phyloP scores from a whole-genome alignment of 2,888 invertebrate species.

The Abrostola tripartita region DNA sequence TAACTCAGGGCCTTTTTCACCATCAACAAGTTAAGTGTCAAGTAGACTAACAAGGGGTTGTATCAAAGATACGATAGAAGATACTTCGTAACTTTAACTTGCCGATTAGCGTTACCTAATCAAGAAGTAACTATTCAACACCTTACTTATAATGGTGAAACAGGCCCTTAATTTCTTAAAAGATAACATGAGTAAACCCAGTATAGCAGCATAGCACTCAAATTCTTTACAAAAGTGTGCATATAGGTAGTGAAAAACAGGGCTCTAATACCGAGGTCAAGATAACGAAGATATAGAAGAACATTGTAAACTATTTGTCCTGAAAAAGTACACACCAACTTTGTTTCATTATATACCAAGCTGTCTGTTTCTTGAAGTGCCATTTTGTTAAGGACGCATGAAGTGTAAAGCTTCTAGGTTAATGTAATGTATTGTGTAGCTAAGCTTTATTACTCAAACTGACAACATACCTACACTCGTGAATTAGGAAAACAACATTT shows the following conservation, averaged over 20 bases:
- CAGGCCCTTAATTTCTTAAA: too few species aligned
- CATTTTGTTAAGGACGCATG: conserved; percentile 43
- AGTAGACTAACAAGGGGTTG: too few species aligned
- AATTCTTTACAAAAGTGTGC: conserved; percentile 22
- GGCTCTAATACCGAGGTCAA: conserved; percentile 24
- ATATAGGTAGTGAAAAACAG: conserved; percentile 25
- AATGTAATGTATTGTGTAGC: conserved; percentile 43
- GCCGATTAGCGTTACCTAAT: too few species aligned
- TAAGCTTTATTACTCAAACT: conserved; percentile 17
- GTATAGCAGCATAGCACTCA: conserved; percentile 7
- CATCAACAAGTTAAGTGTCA: too few species aligned
- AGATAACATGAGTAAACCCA: too few species aligned
- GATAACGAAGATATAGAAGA: conserved; percentile 45
- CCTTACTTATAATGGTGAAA: too few species aligned
- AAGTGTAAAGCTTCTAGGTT: conserved; percentile 43
- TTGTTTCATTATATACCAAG: conserved; percentile 31
- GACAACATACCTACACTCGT: conserved; percentile 21
- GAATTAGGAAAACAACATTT: background rate
- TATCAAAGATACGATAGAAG: too few species aligned
- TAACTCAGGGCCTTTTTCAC: too few species aligned
- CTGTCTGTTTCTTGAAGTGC: conserved; percentile 37
- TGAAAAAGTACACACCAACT: conserved; percentile 39
- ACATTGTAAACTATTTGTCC: conserved; percentile 45
- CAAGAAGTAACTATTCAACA: too few species aligned
- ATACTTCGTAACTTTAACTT: too few species aligned